phyloP scores from a whole-genome alignment of 2,888 invertebrate genomes.

The Zele albiditarsus region DNA sequence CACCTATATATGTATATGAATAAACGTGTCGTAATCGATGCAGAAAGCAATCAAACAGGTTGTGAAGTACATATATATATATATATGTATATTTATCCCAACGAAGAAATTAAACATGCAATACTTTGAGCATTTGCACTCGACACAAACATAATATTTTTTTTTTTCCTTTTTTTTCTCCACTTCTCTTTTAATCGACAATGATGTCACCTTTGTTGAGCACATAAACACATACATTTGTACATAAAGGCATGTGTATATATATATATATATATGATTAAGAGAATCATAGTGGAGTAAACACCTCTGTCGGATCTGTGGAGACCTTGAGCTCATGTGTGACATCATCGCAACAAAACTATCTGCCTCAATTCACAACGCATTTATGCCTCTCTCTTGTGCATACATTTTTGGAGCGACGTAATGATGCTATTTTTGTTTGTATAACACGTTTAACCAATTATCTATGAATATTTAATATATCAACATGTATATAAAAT shows the following conservation, averaged over 20 bases:
- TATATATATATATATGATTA: not conserved
- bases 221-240: not conserved
- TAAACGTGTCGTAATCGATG: not conserved
- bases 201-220: slow-evolving; percentile 24
- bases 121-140: not conserved
- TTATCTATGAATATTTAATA: too few relatives aligned
- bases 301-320: slow-evolving; percentile 52
- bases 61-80: not conserved
- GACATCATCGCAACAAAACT: slow-evolving; percentile 54
- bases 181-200: slow-evolving; percentile 16
- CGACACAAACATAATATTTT: not conserved
- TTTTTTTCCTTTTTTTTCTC: slow-evolving; percentile 13
- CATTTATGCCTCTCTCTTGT: not conserved
- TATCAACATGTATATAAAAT: too few relatives aligned
- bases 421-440: slow-evolving; percentile 34
- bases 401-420: slow-evolving; percentile 29
- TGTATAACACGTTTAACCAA: not conserved
- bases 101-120: not conserved
- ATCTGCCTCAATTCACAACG: not conserved
- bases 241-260: not conserved
- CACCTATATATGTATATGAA: not conserved
- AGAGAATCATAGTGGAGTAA: slow-evolving; percentile 36
- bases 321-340: slow-evolving; percentile 57
- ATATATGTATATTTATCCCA: not conserved
- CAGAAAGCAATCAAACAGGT: slow-evolving; percentile 9